A percentile compares a stretch with the other conserved stretches of the same genome.
Conservation (phyloP, 2,888 invertebrate species). For the Lottia gigantea region DNA sequence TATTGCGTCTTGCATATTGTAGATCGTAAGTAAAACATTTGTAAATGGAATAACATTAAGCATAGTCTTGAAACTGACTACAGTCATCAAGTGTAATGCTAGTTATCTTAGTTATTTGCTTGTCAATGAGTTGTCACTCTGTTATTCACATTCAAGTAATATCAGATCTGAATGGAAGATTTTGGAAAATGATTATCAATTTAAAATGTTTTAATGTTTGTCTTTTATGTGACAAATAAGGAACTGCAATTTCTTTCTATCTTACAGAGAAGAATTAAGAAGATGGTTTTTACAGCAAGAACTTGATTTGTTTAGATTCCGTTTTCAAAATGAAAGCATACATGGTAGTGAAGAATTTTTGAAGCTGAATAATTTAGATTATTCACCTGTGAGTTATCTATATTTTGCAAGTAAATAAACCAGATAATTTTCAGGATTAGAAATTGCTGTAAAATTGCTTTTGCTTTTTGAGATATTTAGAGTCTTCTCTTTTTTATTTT, state of each 20-base stretch:
- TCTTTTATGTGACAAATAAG: no score
- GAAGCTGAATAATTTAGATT: slow-evolving; percentile 53
- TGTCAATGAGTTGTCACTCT: no score
- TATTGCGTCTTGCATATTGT: slow-evolving; percentile 90
- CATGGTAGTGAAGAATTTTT: slow-evolving; percentile 53
- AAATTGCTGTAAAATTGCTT: no score
- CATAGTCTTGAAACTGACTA: slow-evolving; percentile 8
- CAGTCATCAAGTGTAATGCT: no score
- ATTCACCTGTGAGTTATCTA: slow-evolving; percentile 53
- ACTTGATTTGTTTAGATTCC: slow-evolving; percentile 84
- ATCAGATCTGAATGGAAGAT: no score
- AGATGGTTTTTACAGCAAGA: slow-evolving; percentile 91
- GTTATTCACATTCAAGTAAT: no score
- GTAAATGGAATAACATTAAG: no score
- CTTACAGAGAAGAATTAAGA: slow-evolving; percentile 79
- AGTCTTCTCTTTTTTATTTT: slow-evolving; percentile 5
- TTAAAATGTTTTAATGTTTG: no score
- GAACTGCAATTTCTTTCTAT: slow-evolving; percentile 58
- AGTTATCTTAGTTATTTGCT: not conserved
- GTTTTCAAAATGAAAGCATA: slow-evolving; percentile 60
- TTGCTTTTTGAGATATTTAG: no score
- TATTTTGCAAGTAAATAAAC: no score
- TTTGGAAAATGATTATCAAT: no score
- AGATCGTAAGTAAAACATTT: slow-evolving; percentile 69
- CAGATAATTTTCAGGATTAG: no score